Evolutionary conservation across 1,140 invertebrate genomes (phyloP), one percentile per base, ranked within the genome.

Genomic region (Penaeus japonicus): DNA sequence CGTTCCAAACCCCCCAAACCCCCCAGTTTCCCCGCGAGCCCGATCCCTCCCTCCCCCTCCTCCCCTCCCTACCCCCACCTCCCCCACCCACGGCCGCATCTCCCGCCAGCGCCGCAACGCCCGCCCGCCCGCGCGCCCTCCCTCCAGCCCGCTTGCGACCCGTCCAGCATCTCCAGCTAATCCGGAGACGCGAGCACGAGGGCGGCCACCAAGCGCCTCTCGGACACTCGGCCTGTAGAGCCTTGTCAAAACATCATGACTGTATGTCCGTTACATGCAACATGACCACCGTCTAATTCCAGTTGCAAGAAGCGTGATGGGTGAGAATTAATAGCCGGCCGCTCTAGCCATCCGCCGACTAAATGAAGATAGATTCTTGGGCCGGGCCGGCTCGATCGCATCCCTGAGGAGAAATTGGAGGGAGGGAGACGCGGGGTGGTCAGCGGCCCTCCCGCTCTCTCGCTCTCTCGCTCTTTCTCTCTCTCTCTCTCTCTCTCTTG

Each of bases 341-440:
- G 47, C 47, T 47, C 47, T 15, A 47, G 47, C 47, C 47, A 47
- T 47, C 82, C 82, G 82, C 82, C 59, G 62, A 57, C 82, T 70
- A 84, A 84, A 84, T 84, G 82, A 84, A 84, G 82, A 84, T 84
- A 70, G 70, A 84, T 84, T 84, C 82, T 35, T 47, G 30, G 30
- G 30, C 22, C 82, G 22, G n/a, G 24, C 1, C 57, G 7, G 57
- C 82, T 53, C 57, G 82, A 65, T 84, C 82, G 70, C 82, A 2
- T 84, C 57, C 82, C 82, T 18, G 10, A 32, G 54, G 80, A 55
- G 81, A 62, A n/a, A 17, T 35, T 62, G 27, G 65, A 30, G n/a
- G 62, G 62, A n/a, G 39, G 65, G 53, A 30, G 83, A 20, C 39
- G 78, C 20, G 32, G 47, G 7, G 39, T n/a, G 53, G 20, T 18